Conservation (phyloP, 92 coral and sea anemone species). For the Palythoa caribaeorum region DNA sequence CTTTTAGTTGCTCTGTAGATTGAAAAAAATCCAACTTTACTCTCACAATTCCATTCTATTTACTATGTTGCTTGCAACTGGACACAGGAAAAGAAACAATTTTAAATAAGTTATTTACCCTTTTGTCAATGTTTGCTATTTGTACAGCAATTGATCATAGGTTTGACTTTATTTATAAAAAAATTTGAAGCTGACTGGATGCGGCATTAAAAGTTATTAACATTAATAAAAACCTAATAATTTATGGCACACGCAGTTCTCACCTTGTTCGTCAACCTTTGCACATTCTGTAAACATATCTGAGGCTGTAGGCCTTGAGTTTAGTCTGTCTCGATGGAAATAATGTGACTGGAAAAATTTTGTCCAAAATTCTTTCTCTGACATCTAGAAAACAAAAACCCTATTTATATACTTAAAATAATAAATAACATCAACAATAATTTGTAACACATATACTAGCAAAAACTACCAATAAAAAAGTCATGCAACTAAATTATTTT, state of each 20-base stretch:
- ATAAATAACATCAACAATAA: no score
- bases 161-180: no score
- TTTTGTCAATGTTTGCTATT: no score
- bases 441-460: no score
- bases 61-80: no score
- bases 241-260: not conserved
- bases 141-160: no score
- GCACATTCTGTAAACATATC: conserved; percentile 99
- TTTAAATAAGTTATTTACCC: no score
- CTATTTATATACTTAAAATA: not conserved
- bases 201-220: not conserved
- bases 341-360: conserved; percentile 99
- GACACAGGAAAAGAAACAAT: no score
- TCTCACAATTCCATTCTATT: no score
- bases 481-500: no score
- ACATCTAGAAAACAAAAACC: conserved; percentile 76
- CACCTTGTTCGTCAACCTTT: conserved; percentile 94
- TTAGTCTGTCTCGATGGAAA: conserved; percentile 91
- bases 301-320: conserved; percentile 65
- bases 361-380: conserved; percentile 99
- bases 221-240: not conserved
- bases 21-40: not conserved
- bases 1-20: conserved; percentile 80
- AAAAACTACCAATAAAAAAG: no score
- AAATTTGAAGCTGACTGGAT: not conserved